phyloP scores from a whole-genome alignment of 2,888 invertebrate species.

The Buathra laborator region DNA sequence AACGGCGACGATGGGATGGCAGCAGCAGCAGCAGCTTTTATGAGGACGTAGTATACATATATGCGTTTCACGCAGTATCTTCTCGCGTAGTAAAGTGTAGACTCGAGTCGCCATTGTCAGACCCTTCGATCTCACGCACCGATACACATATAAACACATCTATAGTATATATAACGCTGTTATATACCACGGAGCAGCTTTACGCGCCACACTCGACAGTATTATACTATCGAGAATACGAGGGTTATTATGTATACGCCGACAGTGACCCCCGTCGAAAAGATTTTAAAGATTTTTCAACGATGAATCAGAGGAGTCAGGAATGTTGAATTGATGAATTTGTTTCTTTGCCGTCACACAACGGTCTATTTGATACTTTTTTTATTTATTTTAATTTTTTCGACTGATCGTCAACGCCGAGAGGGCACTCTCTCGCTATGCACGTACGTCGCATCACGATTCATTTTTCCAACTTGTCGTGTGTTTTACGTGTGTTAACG shows the following conservation, averaged over 20 bases:
- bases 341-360: neutral
- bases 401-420: neutral
- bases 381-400: neutral
- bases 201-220: slow-evolving; percentile 14
- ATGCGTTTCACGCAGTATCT: slow-evolving; percentile 45
- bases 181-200: neutral
- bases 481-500: slow-evolving; percentile 47
- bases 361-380: neutral
- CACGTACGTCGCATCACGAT: slow-evolving; percentile 67
- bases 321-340: slow-evolving; percentile 6
- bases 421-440: neutral
- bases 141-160: slow-evolving; percentile 29
- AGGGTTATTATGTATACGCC: slow-evolving; percentile 4
- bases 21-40: slow-evolving; percentile 22
- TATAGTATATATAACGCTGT: neutral
- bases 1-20: slow-evolving; percentile 14
- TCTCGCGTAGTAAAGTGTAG: slow-evolving; percentile 50
- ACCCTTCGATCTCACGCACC: slow-evolving; percentile 68
- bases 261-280: neutral
- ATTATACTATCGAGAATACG: slow-evolving; percentile 53
- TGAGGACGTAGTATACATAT: slow-evolving; percentile 49
- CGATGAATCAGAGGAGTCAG: slow-evolving; percentile 18
- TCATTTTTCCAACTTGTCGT: slow-evolving; percentile 72
- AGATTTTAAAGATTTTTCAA: slow-evolving; percentile 25
- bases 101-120: slow-evolving; percentile 66